phyloP scores from a whole-genome alignment of 2,113 vertebrate species.

The Anarhynchus alexandrinus region DNA sequence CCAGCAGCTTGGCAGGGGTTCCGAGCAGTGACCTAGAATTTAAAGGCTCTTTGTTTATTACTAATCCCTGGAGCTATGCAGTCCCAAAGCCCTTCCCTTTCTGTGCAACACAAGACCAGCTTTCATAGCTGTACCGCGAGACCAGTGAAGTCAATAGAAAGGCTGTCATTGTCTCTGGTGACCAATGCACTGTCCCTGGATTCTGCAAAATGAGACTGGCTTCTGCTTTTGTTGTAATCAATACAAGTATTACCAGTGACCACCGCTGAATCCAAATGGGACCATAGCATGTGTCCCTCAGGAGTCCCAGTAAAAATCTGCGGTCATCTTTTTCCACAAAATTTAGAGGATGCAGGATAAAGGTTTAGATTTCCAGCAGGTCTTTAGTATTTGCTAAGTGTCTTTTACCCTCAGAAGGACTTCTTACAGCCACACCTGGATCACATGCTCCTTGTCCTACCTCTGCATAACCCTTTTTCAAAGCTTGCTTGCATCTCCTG shows the following conservation, averaged over 20 bases:
- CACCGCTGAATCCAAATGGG: neutral
- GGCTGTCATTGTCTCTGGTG: conserved; percentile 54
- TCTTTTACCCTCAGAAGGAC: neutral
- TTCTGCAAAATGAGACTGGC: conserved; percentile 41
- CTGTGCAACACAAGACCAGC: conserved; percentile 59
- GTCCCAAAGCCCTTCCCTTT: conserved; percentile 60
- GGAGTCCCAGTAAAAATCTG: neutral
- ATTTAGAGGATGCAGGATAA: neutral
- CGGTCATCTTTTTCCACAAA: neutral
- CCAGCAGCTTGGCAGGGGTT: conserved; percentile 44
- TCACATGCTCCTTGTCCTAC: neutral
- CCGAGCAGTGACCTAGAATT: conserved; percentile 55
- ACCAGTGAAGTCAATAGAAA: conserved; percentile 42
- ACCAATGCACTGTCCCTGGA: conserved; percentile 10
- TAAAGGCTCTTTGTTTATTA: conserved; percentile 57
- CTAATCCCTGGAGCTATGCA: conserved; percentile 60
- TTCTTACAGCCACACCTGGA: neutral
- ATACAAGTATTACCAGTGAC: conserved; percentile 8
- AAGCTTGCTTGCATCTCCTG: neutral
- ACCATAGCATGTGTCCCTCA: neutral
- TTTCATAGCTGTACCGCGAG: conserved; percentile 24
- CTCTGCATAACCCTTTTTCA: neutral
- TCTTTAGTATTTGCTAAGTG: neutral
- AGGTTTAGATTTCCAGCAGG: neutral
- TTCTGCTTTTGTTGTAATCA: conserved; percentile 54